Evolutionary conservation across 2,113 vertebrate genomes (phyloP).

Genomic region (Otolemur garnettii): DNA sequence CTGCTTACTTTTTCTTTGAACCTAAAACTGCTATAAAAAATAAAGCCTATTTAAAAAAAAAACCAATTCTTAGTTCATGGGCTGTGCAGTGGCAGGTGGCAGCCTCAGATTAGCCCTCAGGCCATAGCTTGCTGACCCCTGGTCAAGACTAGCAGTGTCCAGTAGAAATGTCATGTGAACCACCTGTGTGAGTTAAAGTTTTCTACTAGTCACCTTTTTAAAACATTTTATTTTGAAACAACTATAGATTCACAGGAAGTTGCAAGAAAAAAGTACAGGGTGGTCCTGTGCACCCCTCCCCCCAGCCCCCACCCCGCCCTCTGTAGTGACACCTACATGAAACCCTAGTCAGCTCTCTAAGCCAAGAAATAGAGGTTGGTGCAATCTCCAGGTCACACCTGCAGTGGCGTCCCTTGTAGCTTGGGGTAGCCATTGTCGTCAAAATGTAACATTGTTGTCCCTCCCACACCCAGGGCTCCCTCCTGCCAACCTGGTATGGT

Average conservation of each 20-base stretch:
- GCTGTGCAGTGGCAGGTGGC: not conserved
- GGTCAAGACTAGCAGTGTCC: not conserved
- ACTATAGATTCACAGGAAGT: not conserved
- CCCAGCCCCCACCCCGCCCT: not conserved
- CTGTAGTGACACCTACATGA: rapidly evolving
- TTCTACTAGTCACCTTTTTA: not conserved
- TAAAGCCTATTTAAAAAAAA: not conserved
- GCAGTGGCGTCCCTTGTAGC: rapidly evolving
- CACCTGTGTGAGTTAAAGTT: not conserved
- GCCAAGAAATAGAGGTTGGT: not conserved
- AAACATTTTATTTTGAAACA: not conserved
- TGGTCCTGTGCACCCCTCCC: rapidly evolving
- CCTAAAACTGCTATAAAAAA: not conserved
- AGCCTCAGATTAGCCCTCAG: rapidly evolving
- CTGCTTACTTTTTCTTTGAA: not conserved
- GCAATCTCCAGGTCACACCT: rapidly evolving
- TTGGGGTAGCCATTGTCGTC: not conserved
- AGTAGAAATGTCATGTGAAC: not conserved
- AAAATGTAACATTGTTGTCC: rapidly evolving
- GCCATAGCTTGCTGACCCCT: rapidly evolving
- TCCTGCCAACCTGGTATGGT: rapidly evolving
- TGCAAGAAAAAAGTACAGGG: no score
- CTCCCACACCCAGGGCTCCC: not conserved
- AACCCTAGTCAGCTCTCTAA: no score
- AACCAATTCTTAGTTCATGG: no score